Evolutionary conservation across 2,113 vertebrate genomes (phyloP).

Genomic region (Dasyurus viverrinus): DNA sequence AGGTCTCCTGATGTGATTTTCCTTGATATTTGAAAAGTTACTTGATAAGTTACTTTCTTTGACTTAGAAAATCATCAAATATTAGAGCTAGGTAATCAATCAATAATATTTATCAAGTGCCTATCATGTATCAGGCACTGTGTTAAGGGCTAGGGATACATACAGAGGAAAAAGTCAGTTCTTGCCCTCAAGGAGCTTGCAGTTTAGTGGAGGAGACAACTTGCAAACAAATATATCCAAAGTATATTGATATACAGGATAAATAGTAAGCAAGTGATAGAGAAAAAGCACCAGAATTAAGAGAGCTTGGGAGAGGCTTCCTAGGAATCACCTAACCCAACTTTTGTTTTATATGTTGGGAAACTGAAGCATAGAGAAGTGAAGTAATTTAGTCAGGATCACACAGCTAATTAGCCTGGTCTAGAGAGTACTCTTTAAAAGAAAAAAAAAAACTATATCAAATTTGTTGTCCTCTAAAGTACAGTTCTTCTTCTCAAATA

Average conservation of each 20-base stretch:
- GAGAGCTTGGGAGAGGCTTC: neutral
- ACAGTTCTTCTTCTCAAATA: constrained; percentile 31
- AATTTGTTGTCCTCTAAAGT: constrained; percentile 46
- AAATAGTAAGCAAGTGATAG: neutral
- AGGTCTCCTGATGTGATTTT: neutral
- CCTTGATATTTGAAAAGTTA: constrained; percentile 13
- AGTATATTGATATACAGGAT: neutral
- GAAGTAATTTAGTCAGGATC: constrained; percentile 18
- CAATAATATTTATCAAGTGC: neutral
- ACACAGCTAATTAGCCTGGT: constrained; percentile 11
- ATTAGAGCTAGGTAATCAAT: neutral
- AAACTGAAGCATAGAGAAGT: neutral
- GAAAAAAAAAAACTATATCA: neutral
- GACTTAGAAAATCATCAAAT: constrained; percentile 12
- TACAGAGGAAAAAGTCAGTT: neutral
- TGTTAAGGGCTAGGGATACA: neutral
- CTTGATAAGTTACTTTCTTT: neutral
- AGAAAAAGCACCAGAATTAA: neutral
- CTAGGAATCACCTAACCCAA: neutral
- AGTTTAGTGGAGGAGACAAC: neutral
- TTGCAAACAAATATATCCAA: neutral
- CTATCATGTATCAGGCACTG: neutral
- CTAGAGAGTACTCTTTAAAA: neutral
- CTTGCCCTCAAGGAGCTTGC: neutral
- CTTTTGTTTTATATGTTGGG: constrained; percentile 13